Conservation (phyloP, 2,113 vertebrate species). For the Ranitomeya imitator region DNA sequence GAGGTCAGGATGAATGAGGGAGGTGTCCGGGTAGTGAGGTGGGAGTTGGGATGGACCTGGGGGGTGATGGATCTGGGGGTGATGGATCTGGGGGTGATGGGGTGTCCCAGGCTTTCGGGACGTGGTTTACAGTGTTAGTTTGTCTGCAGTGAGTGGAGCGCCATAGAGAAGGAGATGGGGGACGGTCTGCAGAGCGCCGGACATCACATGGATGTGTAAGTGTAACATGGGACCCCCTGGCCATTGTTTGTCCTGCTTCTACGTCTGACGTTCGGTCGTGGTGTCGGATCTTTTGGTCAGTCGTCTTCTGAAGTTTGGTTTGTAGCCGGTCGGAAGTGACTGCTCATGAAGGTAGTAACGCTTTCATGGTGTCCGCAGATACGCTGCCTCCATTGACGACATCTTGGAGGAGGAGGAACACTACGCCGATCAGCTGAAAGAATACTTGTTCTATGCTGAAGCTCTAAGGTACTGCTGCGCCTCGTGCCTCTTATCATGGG, state of each 20-base stretch:
- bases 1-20: too few species aligned
- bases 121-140: conserved; percentile 41
- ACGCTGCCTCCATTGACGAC: conserved; percentile 91
- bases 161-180: conserved; percentile 94
- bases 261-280: too few species aligned
- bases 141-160: conserved; percentile 88
- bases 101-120: too few species aligned
- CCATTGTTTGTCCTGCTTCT: too few species aligned
- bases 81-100: too few species aligned
- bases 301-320: too few species aligned
- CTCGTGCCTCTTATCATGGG: not conserved
- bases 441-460: conserved; percentile 93
- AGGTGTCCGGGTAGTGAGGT: too few species aligned
- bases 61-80: too few species aligned
- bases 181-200: conserved; percentile 94
- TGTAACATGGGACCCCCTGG: conserved; percentile 54
- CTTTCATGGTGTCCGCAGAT: conserved; percentile 69
- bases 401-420: conserved; percentile 95
- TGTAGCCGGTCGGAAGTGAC: too few species aligned
- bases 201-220: conserved; percentile 96
- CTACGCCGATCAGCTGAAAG: conserved; percentile 93
- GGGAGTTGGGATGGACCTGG: too few species aligned
- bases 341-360: not conserved
- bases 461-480: conserved; percentile 77
- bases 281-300: too few species aligned